phyloP scores from a whole-genome alignment of 2,797 vertebrate genomes.

The Neostethus bicornis region DNA sequence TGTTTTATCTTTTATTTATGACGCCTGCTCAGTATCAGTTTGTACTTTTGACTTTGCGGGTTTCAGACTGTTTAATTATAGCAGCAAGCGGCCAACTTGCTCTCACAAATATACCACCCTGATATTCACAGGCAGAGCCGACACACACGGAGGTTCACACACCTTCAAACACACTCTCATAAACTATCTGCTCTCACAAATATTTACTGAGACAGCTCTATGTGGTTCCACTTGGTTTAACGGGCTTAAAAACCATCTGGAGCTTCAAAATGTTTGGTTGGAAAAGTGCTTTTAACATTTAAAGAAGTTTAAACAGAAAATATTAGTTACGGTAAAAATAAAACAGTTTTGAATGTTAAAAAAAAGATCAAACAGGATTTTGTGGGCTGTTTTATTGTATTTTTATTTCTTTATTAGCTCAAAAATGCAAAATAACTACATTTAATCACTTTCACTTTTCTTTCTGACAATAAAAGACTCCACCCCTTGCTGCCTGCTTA shows the following conservation, averaged over 20 bases:
- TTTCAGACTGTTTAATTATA: constrained; percentile 43
- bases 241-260: not conserved
- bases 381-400: too few relatives aligned
- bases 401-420: too few relatives aligned
- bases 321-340: too few relatives aligned
- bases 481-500: too few relatives aligned
- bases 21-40: constrained; percentile 49
- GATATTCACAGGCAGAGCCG: not conserved
- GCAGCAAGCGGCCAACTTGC: constrained; percentile 38
- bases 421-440: too few relatives aligned
- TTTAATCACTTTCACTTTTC: too few relatives aligned
- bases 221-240: constrained; percentile 11
- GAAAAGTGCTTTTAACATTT: too few relatives aligned
- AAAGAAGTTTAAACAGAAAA: not conserved
- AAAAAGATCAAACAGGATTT: too few relatives aligned
- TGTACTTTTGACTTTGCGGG: constrained; percentile 29
- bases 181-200: constrained; percentile 20
- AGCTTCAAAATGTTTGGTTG: not conserved
- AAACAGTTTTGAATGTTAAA: too few relatives aligned
- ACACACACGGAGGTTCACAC: not conserved
- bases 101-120: constrained; percentile 22
- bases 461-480: too few relatives aligned
- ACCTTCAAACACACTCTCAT: constrained; percentile 8
- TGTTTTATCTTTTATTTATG: constrained; percentile 56
- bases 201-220: constrained; percentile 18